phyloP scores from a whole-genome alignment of 1,140 invertebrate genomes.

The Choristoneura fumiferana region DNA sequence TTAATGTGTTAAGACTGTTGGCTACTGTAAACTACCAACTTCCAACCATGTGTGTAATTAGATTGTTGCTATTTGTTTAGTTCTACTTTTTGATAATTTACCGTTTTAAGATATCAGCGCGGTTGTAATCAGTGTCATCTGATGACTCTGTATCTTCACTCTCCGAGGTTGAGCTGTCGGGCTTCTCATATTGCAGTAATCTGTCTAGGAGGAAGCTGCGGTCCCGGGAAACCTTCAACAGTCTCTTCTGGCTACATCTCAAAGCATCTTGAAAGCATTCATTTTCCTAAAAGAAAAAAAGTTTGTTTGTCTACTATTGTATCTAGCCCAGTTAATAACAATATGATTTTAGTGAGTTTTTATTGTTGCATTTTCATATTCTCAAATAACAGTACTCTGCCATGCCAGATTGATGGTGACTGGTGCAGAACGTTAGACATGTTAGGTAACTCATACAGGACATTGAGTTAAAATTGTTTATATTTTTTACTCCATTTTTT shows the following conservation, averaged over 20 bases:
- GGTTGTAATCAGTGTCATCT: conserved; percentile 85
- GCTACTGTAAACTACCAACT: too few species aligned
- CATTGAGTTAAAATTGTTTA: too few species aligned
- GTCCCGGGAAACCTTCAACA: conserved; percentile 92
- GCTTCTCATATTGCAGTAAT: conserved; percentile 92
- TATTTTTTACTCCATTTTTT: too few species aligned
- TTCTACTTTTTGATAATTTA: conserved; percentile 28
- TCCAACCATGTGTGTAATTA: too few species aligned
- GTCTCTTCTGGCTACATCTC: conserved; percentile 89
- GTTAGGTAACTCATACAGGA: too few species aligned
- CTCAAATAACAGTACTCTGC: too few species aligned
- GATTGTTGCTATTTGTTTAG: too few species aligned
- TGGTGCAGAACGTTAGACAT: too few species aligned
- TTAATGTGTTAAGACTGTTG: too few species aligned
- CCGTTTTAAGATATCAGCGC: conserved; percentile 77
- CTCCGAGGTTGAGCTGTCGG: conserved; percentile 92
- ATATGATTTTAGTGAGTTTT: too few species aligned
- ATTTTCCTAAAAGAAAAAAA: conserved; percentile 85
- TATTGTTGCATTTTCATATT: too few species aligned
- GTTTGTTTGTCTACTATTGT: background rate
- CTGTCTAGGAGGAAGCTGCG: conserved; percentile 92
- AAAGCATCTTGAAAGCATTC: conserved; percentile 96
- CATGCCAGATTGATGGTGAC: too few species aligned
- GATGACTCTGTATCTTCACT: conserved; percentile 96
- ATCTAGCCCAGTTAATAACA: conserved; percentile 8